These are phyloP conservation scores for Leptatherina wallacei DNA, from an alignment of 2,797 vertebrate genomes.

Conservation along the genomic window DNA sequence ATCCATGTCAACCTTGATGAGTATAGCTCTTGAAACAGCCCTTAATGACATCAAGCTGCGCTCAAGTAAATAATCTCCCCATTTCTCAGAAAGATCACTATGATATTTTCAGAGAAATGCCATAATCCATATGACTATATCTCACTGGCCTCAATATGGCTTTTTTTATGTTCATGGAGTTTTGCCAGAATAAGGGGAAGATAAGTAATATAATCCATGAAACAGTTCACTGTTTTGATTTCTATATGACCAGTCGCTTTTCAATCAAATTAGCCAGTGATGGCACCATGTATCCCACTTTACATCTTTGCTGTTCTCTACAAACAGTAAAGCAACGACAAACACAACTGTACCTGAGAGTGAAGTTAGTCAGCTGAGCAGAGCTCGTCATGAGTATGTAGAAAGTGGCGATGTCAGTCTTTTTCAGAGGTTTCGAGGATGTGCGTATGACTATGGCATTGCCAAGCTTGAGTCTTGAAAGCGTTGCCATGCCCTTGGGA, in stretches of 20 bases:
- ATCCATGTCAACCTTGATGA: conserved; percentile 57
- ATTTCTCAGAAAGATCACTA: conserved; percentile 58
- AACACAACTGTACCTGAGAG: conserved; percentile 86
- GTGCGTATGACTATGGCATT: conserved; percentile 87
- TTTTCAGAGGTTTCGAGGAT: conserved; percentile 84
- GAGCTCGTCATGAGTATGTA: conserved; percentile 87
- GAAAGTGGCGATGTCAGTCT: conserved; percentile 89
- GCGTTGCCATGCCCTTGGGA: conserved; percentile 76
- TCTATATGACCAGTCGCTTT: conserved; percentile 15
- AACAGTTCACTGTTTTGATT: conserved; percentile 4
- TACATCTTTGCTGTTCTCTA: neutral
- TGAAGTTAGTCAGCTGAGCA: conserved; percentile 88
- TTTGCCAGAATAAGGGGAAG: conserved; percentile 33
- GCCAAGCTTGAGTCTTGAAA: conserved; percentile 88
- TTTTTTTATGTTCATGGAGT: conserved; percentile 44
- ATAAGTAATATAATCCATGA: conserved; percentile 28
- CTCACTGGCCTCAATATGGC: conserved; percentile 57
- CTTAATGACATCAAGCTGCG: conserved; percentile 55
- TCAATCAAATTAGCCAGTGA: conserved; percentile 6
- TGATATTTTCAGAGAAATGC: conserved; percentile 67
- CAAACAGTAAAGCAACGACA: neutral
- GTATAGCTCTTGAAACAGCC: conserved; percentile 40
- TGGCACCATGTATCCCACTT: neutral
- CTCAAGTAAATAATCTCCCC: conserved; percentile 54
- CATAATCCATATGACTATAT: conserved; percentile 62